phyloP scores from a whole-genome alignment of 2,113 vertebrate genomes.

The Stercorarius parasiticus region DNA sequence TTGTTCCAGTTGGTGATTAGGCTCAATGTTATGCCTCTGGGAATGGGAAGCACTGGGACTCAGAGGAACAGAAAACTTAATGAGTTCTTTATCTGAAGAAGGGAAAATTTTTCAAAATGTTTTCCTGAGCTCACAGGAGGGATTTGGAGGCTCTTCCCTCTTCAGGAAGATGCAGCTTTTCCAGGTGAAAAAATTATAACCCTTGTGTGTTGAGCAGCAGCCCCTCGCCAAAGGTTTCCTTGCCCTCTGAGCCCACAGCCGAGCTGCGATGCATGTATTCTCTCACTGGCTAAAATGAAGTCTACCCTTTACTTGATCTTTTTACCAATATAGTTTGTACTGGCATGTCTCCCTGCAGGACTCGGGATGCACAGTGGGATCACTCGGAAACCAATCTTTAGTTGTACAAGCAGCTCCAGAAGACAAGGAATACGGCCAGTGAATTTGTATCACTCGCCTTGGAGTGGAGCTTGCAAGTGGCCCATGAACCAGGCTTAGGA shows the following conservation, averaged over 20 bases:
- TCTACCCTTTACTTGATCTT: not conserved
- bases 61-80: constrained; percentile 30
- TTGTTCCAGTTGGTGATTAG: constrained; percentile 50
- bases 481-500: not conserved
- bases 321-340: not conserved
- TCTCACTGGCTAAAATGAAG: not conserved
- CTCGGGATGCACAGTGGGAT: not conserved
- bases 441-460: not conserved
- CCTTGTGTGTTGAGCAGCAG: not conserved
- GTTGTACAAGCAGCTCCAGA: not conserved
- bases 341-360: not conserved
- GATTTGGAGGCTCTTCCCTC: not conserved
- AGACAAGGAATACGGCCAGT: not conserved
- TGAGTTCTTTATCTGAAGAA: constrained; percentile 26
- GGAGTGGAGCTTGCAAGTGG: not conserved
- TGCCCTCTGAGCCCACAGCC: not conserved
- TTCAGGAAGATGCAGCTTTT: not conserved
- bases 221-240: not conserved
- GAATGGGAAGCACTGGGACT: not conserved
- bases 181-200: not conserved
- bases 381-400: not conserved
- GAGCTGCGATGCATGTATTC: not conserved
- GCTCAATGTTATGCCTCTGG: constrained; percentile 38
- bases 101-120: not conserved
- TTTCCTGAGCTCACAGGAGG: not conserved